Percentiles rank a stretch among this genome's conserved stretches.
These are phyloP conservation scores for Thamnophis sirtalis DNA, from an alignment of 2,113 vertebrate genomes.

Conservation along the genomic window DNA sequence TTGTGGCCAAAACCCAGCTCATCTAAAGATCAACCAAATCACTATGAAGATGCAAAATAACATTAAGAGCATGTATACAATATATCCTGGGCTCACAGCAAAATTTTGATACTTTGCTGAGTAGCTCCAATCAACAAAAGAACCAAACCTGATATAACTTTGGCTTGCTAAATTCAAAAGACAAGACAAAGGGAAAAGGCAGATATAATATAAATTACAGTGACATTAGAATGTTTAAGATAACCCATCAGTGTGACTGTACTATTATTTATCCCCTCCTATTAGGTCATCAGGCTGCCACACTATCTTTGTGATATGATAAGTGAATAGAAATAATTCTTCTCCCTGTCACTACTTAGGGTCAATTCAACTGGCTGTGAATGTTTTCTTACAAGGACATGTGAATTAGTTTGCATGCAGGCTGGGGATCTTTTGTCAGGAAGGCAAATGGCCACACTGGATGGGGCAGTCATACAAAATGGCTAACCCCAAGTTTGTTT, in stretches of 20 bases:
- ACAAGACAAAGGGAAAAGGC: neutral
- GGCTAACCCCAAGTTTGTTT: neutral
- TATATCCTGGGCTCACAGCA: neutral
- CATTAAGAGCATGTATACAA: neutral
- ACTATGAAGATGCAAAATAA: neutral
- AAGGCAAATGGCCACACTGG: neutral
- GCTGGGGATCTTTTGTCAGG: neutral
- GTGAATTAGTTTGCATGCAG: neutral
- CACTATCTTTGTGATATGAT: neutral
- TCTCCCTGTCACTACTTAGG: neutral
- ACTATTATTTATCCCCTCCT: neutral
- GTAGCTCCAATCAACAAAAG: neutral
- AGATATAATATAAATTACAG: neutral
- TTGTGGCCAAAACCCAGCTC: neutral
- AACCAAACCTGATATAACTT: neutral
- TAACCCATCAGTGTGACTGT: neutral
- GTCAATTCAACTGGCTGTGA: neutral
- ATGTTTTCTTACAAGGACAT: neutral
- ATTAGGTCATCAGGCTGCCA: neutral
- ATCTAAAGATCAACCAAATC: neutral
- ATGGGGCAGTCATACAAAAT: neutral
- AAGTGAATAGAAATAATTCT: neutral
- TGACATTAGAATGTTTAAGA: neutral
- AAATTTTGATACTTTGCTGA: neutral
- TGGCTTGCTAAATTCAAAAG: neutral